A percentile compares a stretch with the other conserved stretches of the same genome.
phyloP scores from a whole-genome alignment of 2,113 vertebrate genomes.

The Spheniscus mendiculus region DNA sequence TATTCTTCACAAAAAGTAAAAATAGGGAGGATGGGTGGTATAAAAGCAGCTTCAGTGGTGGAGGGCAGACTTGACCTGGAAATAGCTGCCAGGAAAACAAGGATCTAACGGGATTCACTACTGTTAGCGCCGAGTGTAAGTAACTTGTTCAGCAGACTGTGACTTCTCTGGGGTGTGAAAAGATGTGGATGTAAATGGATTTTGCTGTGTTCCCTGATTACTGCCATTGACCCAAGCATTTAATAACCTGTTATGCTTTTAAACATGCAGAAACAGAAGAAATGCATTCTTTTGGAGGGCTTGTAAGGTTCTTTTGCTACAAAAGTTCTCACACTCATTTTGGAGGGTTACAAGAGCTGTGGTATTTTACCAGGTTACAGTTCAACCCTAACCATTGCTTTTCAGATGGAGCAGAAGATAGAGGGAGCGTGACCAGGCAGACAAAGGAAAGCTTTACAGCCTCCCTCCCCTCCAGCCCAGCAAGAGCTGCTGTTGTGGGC shows the following conservation, averaged over 20 bases:
- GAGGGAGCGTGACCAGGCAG: not conserved
- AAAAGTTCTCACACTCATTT: accelerated
- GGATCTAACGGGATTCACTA: not conserved
- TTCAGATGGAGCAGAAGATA: not conserved
- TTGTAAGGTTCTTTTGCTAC: not conserved
- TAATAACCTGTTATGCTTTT: not conserved
- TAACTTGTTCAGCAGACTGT: not conserved
- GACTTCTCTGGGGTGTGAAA: not conserved
- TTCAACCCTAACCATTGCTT: not conserved
- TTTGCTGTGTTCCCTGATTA: not conserved
- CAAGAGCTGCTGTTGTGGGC: not conserved
- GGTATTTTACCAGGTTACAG: not conserved
- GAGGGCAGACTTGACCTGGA: not conserved
- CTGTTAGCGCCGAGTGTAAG: not conserved
- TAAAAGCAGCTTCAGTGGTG: not conserved
- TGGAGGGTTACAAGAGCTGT: not conserved
- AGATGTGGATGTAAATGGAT: not conserved
- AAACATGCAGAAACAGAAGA: not conserved
- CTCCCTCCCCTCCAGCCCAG: not conserved
- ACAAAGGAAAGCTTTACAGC: not conserved
- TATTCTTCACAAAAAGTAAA: not conserved
- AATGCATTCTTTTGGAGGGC: not conserved
- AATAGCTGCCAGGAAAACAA: not conserved
- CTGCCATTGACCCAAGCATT: not conserved
- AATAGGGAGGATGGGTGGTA: not conserved